These are phyloP conservation scores for Otus scops DNA, from an alignment of 2,797 vertebrate species.

Conservation along the genomic window DNA sequence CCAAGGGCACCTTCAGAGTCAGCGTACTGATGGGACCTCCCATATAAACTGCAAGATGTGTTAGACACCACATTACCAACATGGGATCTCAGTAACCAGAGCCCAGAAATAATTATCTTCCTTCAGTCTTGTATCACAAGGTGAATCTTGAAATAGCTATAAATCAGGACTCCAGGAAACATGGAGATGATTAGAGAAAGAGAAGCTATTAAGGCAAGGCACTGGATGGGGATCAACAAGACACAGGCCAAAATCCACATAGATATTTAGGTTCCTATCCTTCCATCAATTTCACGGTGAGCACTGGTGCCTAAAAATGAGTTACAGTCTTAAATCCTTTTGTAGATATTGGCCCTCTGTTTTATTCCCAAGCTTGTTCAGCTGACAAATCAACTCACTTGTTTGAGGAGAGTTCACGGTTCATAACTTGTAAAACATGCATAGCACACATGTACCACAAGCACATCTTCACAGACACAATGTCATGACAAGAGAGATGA, in stretches of 20 bases:
- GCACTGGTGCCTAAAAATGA: neutral
- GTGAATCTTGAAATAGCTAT: neutral
- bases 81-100: neutral
- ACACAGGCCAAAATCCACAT: neutral
- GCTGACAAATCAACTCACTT: neutral
- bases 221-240: neutral
- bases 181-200: neutral
- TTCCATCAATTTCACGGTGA: neutral
- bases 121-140: neutral
- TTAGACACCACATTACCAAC: neutral
- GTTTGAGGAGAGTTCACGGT: neutral
- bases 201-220: neutral
- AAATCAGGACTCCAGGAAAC: neutral
- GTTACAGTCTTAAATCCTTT: neutral
- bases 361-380: neutral
- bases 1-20: constrained; percentile 32
- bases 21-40: neutral
- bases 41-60: neutral
- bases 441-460: neutral
- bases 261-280: neutral
- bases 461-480: neutral
- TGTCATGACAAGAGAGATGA: neutral
- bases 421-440: neutral
- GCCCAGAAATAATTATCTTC: neutral
- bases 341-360: neutral